Evolutionary conservation across 2,113 vertebrate genomes (phyloP).

Genomic region (Aplodontia rufa): DNA sequence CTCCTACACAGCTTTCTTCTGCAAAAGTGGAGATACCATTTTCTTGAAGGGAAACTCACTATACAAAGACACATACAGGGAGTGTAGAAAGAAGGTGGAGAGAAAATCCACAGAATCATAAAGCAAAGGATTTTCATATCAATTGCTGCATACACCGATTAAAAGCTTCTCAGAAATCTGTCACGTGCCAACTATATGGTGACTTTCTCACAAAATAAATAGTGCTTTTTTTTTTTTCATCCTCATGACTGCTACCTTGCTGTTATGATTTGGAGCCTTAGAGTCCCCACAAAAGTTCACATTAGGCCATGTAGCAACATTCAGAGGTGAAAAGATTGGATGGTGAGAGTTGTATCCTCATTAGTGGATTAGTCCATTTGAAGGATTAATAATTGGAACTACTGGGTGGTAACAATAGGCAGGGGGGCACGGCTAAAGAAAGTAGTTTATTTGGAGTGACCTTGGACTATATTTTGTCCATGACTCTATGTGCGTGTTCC

Average conservation of each 20-base stretch:
- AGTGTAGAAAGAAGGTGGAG: not conserved
- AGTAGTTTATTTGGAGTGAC: too few relatives aligned
- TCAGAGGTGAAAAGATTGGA: too few relatives aligned
- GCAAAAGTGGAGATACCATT: not conserved
- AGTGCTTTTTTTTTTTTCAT: not conserved
- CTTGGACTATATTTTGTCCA: too few relatives aligned
- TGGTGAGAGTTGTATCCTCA: too few relatives aligned
- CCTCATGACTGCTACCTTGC: not conserved
- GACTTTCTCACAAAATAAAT: not conserved
- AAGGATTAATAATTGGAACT: too few relatives aligned
- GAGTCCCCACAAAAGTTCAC: too few relatives aligned
- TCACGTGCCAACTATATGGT: rapidly evolving
- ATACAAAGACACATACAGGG: not conserved
- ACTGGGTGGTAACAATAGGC: too few relatives aligned
- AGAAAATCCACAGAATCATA: not conserved
- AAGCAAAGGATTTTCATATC: not conserved
- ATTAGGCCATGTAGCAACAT: too few relatives aligned
- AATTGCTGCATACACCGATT: not conserved
- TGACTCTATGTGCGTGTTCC: too few relatives aligned
- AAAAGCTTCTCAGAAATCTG: not conserved
- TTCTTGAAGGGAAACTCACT: not conserved
- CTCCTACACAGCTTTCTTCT: not conserved
- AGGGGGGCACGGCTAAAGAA: too few relatives aligned
- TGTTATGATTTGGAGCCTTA: too few relatives aligned
- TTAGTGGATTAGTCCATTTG: too few relatives aligned